A percentile compares a stretch with the other conserved stretches of the same genome.
Conservation (phyloP, 2,797 vertebrate species). For the Sternarchorhynchus goeldii region DNA sequence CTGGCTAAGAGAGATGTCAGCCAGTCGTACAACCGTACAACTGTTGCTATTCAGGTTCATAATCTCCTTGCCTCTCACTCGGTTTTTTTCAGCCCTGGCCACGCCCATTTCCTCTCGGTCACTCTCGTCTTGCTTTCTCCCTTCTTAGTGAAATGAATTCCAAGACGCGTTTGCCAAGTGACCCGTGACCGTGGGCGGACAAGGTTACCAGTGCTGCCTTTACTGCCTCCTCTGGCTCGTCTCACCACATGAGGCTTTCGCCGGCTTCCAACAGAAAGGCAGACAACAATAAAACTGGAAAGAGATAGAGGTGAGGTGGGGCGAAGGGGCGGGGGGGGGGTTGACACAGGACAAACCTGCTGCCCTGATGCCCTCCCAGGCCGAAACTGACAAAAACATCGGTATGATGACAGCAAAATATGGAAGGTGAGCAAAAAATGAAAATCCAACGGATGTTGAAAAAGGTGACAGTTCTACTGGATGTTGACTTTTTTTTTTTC, state of each 20-base stretch:
- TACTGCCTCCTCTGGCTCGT: conserved; percentile 69
- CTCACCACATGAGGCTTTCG: conserved; percentile 53
- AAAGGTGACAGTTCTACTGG: conserved; percentile 65
- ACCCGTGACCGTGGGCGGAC: conserved; percentile 74
- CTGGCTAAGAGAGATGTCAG: conserved; percentile 55
- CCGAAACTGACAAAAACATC: conserved; percentile 93
- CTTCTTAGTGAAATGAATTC: conserved; percentile 78
- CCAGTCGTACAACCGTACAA: conserved; percentile 28
- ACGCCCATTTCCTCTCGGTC: conserved; percentile 65
- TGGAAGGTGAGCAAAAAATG: conserved; percentile 76
- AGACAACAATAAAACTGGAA: conserved; percentile 49
- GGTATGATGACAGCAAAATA: conserved; percentile 93
- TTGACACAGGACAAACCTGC: conserved; percentile 84
- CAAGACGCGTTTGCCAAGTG: conserved; percentile 74
- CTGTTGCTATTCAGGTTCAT: conserved; percentile 56
- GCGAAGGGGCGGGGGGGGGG: conserved; percentile 70
- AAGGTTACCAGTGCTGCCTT: conserved; percentile 73
- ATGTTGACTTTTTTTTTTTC: conserved; percentile 44
- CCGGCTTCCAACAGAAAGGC: conserved; percentile 59
- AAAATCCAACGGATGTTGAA: conserved; percentile 58
- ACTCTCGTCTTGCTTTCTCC: conserved; percentile 53
- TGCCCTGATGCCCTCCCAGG: conserved; percentile 86
- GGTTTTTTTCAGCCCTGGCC: conserved; percentile 50
- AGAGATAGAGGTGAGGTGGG: conserved; percentile 65
- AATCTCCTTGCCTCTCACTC: conserved; percentile 63